These are phyloP conservation scores for Poeciliopsis paucimaculata DNA, from an alignment of 2,797 vertebrate species.

Conservation along the genomic window DNA sequence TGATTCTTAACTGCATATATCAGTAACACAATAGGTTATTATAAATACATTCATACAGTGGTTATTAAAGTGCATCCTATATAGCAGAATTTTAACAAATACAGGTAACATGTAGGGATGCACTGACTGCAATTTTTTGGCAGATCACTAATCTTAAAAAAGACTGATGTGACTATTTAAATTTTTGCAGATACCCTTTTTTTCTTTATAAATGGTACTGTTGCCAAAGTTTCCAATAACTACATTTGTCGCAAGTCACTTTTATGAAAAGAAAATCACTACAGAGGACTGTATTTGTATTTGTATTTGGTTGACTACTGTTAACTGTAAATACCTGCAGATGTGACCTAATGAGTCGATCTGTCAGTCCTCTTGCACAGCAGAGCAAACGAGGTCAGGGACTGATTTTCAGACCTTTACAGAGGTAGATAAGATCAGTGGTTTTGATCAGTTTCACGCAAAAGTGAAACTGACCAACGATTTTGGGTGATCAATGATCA, in stretches of 20 bases:
- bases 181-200: not conserved
- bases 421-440: not conserved
- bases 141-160: not conserved
- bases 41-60: not conserved
- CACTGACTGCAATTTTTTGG: not conserved
- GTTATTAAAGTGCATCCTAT: not conserved
- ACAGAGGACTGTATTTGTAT: too few species aligned
- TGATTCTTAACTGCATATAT: not conserved
- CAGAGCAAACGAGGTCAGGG: not conserved
- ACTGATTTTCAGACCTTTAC: not conserved
- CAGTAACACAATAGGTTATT: slow-evolving; percentile 1
- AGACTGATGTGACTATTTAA: not conserved
- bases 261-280: not conserved
- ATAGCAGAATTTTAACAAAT: not conserved
- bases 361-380: not conserved
- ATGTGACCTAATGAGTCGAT: not conserved
- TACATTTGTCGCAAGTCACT: not conserved
- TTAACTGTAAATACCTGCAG: not conserved
- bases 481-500: too few species aligned
- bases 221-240: not conserved
- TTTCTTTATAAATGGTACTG: not conserved
- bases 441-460: not conserved
- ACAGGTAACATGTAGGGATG: not conserved
- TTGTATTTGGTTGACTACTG: not conserved
- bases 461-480: not conserved